Percentiles rank a stretch among this genome's conserved stretches.
Conservation (phyloP, 2,113 vertebrate species). For the Alces alces region DNA sequence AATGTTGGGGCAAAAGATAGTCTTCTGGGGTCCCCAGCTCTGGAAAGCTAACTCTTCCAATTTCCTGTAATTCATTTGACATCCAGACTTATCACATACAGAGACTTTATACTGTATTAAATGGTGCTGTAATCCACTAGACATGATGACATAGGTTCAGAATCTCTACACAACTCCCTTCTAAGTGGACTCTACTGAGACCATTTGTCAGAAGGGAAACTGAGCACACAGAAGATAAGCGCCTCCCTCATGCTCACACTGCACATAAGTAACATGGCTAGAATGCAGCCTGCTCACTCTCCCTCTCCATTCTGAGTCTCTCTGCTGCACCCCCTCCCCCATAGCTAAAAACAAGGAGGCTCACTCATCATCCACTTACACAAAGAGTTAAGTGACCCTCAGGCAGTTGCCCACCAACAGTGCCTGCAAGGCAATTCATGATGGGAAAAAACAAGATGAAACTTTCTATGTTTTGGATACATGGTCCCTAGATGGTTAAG, state of each 20-base stretch:
- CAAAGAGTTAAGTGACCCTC: background rate
- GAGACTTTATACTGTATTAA: background rate
- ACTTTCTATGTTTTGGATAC: background rate
- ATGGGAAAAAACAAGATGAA: background rate
- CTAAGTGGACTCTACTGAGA: fast-evolving
- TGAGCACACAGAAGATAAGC: background rate
- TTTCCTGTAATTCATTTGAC: fast-evolving
- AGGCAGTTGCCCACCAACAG: background rate
- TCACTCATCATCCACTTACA: background rate
- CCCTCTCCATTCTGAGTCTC: background rate
- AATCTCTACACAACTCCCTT: background rate
- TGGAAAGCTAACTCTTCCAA: background rate
- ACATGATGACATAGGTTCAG: fast-evolving
- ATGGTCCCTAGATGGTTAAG: background rate
- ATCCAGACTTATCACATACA: fast-evolving
- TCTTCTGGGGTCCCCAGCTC: background rate
- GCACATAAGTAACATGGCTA: background rate
- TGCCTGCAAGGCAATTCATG: background rate
- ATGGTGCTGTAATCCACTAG: no score
- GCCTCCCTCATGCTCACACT: background rate
- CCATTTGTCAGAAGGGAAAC: background rate
- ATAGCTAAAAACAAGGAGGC: background rate
- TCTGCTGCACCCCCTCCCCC: background rate
- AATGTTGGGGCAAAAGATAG: no score
- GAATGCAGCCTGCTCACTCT: background rate